Base-by-base conservation (phyloP, 2,888 invertebrate genomes). In the Tetropium fuscum region DNA sequence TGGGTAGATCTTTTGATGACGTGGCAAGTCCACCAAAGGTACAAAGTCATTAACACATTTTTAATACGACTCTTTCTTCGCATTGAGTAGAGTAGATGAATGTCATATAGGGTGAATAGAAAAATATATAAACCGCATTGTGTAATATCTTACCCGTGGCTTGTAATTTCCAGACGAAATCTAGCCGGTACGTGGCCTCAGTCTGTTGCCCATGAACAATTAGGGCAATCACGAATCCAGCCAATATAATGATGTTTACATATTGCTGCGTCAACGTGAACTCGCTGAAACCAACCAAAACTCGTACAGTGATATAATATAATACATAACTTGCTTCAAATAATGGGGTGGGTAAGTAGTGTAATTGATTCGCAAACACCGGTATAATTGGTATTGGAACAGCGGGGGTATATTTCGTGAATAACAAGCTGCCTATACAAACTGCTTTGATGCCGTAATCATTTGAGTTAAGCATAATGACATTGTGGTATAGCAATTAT, bases 121-220 rank as follows among this genome's bases (percentile, higher is more conserved):
- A n/a, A n/a, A n/a, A n/a, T n/a, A n/a, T n/a, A n/a, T n/a, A n/a
- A n/a, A n/a, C n/a, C n/a, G n/a, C n/a, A n/a, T n/a, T n/a, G n/a
- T n/a, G n/a, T n/a, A n/a, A n/a, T 16, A 15, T 8, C 36, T 65
- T 63, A 92, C 92, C 92, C 72, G 91, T 93, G 10, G 97, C 97
- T 84, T 97, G 96, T 19, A 97, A 85, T 83, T 97, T 98, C 98
- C 98, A 98, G 63, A 98, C 90, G 81, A 96, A 97, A 83, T 98
- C 98, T 60, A 98, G 86, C 57, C 97, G 85, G 76, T 96, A 94
- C 0, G 97, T 97, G 71, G 95, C 93, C 83, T 98, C 98, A 0
- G 94, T 95, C 82, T 97, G 96, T 74, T 95, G 93, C 1, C 95
- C 93, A 81, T 98, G 97, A 60, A 97, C 89, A 69, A 95, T 87